These are phyloP conservation scores for Rugalucina vietnamica DNA, from an alignment of 2,888 invertebrate genomes.

Conservation along the genomic window DNA sequence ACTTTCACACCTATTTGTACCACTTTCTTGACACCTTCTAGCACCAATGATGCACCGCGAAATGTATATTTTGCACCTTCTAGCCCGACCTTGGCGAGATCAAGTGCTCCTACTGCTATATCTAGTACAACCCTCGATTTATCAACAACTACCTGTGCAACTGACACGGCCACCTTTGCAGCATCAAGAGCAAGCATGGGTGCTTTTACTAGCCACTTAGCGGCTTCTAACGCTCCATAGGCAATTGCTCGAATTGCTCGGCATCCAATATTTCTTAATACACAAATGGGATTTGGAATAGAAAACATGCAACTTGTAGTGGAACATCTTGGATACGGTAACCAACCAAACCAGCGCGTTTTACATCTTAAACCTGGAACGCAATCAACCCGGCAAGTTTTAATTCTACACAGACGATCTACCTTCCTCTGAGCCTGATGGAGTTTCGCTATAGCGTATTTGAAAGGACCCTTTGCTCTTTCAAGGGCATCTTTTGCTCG, in stretches of 20 bases:
- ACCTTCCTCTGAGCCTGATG: too few relatives aligned
- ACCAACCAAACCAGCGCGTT: too few relatives aligned
- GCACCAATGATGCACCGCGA: slow-evolving; percentile 33
- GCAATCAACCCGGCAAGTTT: too few relatives aligned
- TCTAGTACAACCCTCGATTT: slow-evolving; percentile 49
- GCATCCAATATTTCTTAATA: slow-evolving; percentile 43
- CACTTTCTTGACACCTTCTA: slow-evolving; percentile 47
- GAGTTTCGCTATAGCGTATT: too few relatives aligned
- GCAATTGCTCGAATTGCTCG: slow-evolving; percentile 41
- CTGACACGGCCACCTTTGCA: slow-evolving; percentile 48
- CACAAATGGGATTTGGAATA: slow-evolving; percentile 51
- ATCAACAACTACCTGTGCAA: slow-evolving; percentile 55
- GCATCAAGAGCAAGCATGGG: slow-evolving; percentile 55
- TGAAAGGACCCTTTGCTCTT: too few relatives aligned
- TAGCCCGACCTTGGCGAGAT: slow-evolving; percentile 43
- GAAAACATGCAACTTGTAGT: slow-evolving; percentile 32
- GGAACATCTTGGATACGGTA: too few relatives aligned
- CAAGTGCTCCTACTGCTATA: slow-evolving; percentile 38
- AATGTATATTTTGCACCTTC: slow-evolving; percentile 41
- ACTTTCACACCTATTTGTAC: slow-evolving; percentile 23
- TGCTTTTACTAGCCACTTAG: slow-evolving; percentile 45
- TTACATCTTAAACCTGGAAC: too few relatives aligned
- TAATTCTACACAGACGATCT: too few relatives aligned
- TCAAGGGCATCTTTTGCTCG: too few relatives aligned
- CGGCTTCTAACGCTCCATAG: slow-evolving; percentile 51